Evolutionary conservation across 2,797 vertebrate species (phyloP).

Genomic region (Epinephelus malabaricus): DNA sequence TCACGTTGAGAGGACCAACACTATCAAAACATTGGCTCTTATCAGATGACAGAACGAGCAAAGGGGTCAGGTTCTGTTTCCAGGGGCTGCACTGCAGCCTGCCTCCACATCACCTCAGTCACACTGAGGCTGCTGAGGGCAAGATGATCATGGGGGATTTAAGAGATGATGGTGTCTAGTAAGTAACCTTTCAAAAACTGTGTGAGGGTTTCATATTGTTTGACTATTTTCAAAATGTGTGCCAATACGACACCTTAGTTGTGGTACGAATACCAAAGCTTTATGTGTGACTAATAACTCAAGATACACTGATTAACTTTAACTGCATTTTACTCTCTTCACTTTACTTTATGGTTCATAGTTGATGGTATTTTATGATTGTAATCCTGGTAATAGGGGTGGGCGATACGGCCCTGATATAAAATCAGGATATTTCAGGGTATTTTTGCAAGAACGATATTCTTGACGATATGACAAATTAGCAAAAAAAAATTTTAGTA

Average conservation of each 20-base stretch:
- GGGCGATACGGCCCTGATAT: too few relatives aligned
- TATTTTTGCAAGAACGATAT: too few relatives aligned
- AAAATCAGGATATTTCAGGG: too few relatives aligned
- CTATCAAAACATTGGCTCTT: constrained; percentile 89
- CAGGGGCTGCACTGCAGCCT: constrained; percentile 53
- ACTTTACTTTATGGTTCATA: neutral
- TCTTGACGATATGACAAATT: too few relatives aligned
- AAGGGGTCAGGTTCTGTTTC: constrained; percentile 85
- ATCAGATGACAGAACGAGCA: constrained; percentile 85
- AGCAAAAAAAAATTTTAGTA: too few relatives aligned
- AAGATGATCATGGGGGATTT: constrained; percentile 16
- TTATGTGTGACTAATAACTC: neutral
- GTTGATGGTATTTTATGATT: neutral
- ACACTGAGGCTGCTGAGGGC: constrained; percentile 4
- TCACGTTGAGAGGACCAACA: constrained; percentile 82
- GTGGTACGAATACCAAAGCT: neutral
- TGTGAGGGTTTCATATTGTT: neutral
- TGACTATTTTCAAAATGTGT: neutral
- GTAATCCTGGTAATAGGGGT: neutral
- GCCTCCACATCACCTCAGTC: constrained; percentile 37
- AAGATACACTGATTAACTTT: neutral
- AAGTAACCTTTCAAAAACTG: neutral
- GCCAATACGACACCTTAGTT: neutral
- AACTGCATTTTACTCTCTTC: neutral
- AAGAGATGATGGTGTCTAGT: neutral